Evolutionary conservation across 37 sponge, comb jelly and placozoan species (phyloP), one percentile per base, ranked within the genome.

Genomic region (Agelas oroides): DNA sequence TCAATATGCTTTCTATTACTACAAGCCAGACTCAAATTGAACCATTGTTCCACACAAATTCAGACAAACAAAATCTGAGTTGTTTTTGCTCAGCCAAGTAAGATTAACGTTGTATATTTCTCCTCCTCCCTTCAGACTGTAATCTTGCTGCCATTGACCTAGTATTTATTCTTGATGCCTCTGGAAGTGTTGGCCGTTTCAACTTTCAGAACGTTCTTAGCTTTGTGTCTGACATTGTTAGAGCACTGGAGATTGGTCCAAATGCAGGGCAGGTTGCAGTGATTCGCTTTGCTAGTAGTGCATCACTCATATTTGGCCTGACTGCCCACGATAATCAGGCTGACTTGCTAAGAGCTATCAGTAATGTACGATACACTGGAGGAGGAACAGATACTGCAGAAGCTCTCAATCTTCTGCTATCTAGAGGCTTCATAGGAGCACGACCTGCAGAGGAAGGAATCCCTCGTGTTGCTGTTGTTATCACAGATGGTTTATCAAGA

Each of bases 141-240:
- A 46, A 46, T 8, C 46, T 61, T 61, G 62, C 62, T 27, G 62
- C 25, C 5, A 61, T 61, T 27, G 62, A 61, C 62, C n/a, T 61
- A 23, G 62, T 61, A 14, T 71, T 71, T 71, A 25, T 71, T 71
- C 53, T 71, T 2, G 72, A 71, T 71, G 33, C 72, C 24, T 71
- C 72, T 41, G 72, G 72, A 5, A 71, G 72, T 23, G 25, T 71
- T 71, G 72, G 52, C n/a, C 1, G 52, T 71, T 38, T 23, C 2
- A 40, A 71, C 53, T 71, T 35, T 40, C 72, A 35, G 41, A 21
- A 71, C 17, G 25, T 40, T 18, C n/a, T 38, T 24, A 40, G 39
- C 11, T 40, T 71, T 40, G 53, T 35, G n/a, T 8, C 18, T n/a
- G 37, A 19, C 33, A 23, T 71, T 71, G 72, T 40, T 23, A 35